These are phyloP conservation scores for Morone chrysops DNA, from an alignment of 2,113 vertebrate species.

Conservation along the genomic window DNA sequence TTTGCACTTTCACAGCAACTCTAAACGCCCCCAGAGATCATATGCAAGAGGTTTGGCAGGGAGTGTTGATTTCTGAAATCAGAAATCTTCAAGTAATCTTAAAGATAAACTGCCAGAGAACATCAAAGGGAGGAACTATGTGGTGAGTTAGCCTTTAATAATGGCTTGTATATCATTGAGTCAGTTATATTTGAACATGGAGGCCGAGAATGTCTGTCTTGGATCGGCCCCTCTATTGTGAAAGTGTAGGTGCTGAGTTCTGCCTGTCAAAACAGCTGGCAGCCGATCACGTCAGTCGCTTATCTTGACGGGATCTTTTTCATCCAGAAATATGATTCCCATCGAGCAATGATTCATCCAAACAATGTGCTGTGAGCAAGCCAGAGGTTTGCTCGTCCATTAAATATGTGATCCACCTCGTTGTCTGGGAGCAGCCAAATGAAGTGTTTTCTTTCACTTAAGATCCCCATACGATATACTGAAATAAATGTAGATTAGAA, in stretches of 20 bases:
- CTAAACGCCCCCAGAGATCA: not conserved
- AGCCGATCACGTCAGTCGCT: not conserved
- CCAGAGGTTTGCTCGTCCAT: constrained; percentile 6
- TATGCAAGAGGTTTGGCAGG: not conserved
- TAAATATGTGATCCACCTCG: not conserved
- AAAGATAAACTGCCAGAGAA: not conserved
- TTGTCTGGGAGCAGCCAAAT: constrained; percentile 16
- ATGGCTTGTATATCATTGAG: not conserved
- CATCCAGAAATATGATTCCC: constrained; percentile 39
- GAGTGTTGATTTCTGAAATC: constrained; percentile 23
- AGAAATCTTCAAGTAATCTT: constrained; percentile 2
- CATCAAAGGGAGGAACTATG: constrained; percentile 12
- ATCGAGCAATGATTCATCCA: constrained; percentile 55
- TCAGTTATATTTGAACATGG: constrained; percentile 5
- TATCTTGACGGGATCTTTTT: constrained; percentile 47
- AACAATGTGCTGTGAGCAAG: constrained; percentile 24
- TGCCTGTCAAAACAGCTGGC: constrained; percentile 69
- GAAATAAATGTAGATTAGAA: not conserved
- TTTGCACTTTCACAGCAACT: constrained; percentile 8
- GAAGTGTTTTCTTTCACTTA: not conserved
- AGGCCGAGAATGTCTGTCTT: constrained; percentile 6
- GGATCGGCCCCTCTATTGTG: constrained; percentile 9
- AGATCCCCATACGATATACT: not conserved
- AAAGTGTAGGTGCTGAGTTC: constrained; percentile 37
- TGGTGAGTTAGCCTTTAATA: constrained; percentile 2